Conservation (phyloP, 2,888 invertebrate genomes). For the Drosophila parthenogenetica region DNA sequence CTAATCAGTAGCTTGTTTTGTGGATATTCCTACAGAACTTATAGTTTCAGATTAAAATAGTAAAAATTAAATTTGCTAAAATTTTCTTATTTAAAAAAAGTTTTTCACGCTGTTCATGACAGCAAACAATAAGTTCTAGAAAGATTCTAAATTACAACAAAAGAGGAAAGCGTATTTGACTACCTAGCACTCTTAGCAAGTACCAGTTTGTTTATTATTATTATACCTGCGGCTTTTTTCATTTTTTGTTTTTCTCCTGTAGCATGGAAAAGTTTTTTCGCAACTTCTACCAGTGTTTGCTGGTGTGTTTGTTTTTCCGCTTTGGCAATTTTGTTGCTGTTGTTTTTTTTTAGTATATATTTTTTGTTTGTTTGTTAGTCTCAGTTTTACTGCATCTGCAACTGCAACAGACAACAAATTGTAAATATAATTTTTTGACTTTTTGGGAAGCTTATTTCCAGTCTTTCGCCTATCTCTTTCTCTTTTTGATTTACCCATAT, state of each 20-base stretch:
- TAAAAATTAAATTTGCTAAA: too few relatives aligned
- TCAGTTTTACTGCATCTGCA: conserved; percentile 18
- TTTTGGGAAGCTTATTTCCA: conserved; percentile 43
- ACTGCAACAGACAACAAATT: conserved; percentile 57
- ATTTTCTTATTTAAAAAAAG: too few relatives aligned
- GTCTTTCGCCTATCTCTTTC: too few relatives aligned
- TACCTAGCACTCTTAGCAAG: not conserved
- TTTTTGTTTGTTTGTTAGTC: conserved; percentile 5
- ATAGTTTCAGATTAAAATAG: too few relatives aligned
- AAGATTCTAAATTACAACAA: too few relatives aligned
- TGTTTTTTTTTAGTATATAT: conserved; percentile 20
- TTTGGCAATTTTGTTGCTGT: conserved; percentile 19
- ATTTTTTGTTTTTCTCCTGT: conserved; percentile 15
- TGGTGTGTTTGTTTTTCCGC: conserved; percentile 21
- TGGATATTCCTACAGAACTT: too few relatives aligned
- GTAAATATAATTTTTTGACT: conserved; percentile 66
- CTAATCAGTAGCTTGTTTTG: too few relatives aligned
- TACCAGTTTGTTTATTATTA: conserved; percentile 16
- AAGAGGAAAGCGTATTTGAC: conserved; percentile 3
- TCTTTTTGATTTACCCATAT: too few relatives aligned
- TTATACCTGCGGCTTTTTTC: conserved; percentile 41
- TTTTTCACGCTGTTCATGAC: too few relatives aligned
- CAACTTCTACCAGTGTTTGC: conserved; percentile 9
- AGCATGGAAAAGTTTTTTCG: conserved; percentile 42
- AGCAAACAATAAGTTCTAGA: too few relatives aligned